Conservation (phyloP, 2,797 vertebrate species). For the Pangasius krempfi region DNA sequence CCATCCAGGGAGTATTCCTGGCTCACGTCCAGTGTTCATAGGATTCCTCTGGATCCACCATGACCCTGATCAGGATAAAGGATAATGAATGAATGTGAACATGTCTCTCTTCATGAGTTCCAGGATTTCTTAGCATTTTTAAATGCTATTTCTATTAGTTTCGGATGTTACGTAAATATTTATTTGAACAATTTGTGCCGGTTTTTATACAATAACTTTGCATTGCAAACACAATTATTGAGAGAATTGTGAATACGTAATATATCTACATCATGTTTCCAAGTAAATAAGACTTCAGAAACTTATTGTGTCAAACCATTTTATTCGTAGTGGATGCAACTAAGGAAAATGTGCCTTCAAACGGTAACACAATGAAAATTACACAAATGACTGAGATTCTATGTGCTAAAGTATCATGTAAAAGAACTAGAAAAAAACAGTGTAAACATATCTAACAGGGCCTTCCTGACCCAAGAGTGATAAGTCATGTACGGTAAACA, state of each 20-base stretch:
- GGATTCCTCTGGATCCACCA: not conserved
- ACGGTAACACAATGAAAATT: constrained; percentile 1
- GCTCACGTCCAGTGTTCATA: not conserved
- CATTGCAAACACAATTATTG: not conserved
- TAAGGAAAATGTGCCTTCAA: constrained; percentile 3
- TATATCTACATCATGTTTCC: not conserved
- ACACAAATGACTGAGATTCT: constrained; percentile 15
- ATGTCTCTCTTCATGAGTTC: not conserved
- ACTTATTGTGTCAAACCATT: not conserved
- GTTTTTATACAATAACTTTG: not conserved
- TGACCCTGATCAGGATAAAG: not conserved
- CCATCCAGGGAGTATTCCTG: not conserved
- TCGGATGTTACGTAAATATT: not conserved
- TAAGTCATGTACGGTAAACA: not conserved
- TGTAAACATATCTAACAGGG: constrained; percentile 19
- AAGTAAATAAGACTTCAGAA: constrained; percentile 24
- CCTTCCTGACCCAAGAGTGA: not conserved
- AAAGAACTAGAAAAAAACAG: not conserved
- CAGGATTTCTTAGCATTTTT: not conserved
- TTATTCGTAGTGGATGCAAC: constrained; percentile 34
- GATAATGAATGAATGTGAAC: not conserved
- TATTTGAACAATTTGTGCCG: not conserved
- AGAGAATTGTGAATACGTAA: not conserved
- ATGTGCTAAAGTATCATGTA: constrained; percentile 9
- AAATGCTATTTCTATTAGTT: not conserved